Percentiles rank a stretch among this genome's conserved stretches.
Conservation (phyloP, 2,888 invertebrate genomes). For the Drosophila longiperda region DNA sequence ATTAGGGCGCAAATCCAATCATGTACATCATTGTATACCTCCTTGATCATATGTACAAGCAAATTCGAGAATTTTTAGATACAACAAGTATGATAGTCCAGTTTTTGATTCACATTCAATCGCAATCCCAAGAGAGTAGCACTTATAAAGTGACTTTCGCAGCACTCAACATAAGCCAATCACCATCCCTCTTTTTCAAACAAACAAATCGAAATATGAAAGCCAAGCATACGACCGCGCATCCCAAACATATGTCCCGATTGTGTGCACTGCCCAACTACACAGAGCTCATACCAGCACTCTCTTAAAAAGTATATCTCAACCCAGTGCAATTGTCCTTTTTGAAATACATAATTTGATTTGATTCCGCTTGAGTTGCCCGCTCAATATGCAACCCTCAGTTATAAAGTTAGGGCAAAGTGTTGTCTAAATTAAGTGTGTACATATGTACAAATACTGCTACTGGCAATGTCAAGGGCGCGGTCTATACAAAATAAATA, state of each 20-base stretch:
- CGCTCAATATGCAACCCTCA: constrained; percentile 37
- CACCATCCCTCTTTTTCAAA: constrained; percentile 22
- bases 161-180: constrained; percentile 54
- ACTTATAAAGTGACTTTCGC: constrained; percentile 60
- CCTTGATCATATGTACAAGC: constrained; percentile 9
- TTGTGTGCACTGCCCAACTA: constrained; percentile 70
- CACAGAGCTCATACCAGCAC: constrained; percentile 20
- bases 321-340: constrained; percentile 47
- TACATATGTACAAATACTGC: constrained; percentile 5
- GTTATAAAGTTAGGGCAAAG: background rate
- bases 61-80: constrained; percentile 10
- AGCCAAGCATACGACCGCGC: constrained; percentile 42
- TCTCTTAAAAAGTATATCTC: constrained; percentile 18
- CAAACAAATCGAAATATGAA: constrained; percentile 36
- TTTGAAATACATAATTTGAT: constrained; percentile 66
- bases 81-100: constrained; percentile 19
- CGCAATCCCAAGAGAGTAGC: constrained; percentile 44
- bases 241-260: constrained; percentile 78
- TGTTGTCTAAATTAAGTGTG: background rate
- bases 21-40: background rate
- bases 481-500: background rate
- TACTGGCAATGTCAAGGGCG: background rate
- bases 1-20: constrained; percentile 59
- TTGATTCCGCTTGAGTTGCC: constrained; percentile 70
- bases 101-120: constrained; percentile 14